A percentile compares a stretch with the other conserved stretches of the same genome.
phyloP scores from a whole-genome alignment of 2,113 vertebrate species.

The Saiga tatarica region DNA sequence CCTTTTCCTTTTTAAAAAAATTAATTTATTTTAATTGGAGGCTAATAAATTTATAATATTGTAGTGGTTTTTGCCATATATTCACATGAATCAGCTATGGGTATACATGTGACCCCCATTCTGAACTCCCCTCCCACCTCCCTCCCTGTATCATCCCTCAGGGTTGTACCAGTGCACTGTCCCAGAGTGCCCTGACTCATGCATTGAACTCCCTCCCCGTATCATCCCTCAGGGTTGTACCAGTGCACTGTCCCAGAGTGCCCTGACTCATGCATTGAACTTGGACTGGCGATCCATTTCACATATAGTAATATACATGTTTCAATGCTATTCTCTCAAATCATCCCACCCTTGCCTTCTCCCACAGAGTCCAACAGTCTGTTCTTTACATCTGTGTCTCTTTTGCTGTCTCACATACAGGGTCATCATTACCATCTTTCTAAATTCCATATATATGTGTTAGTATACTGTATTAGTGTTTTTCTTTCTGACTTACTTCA shows the following conservation, averaged over 20 bases:
- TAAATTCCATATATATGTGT: background rate
- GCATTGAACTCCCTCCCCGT: background rate
- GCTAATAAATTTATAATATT: background rate
- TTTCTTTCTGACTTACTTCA: background rate
- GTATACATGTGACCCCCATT: background rate
- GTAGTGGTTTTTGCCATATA: background rate
- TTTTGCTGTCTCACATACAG: background rate
- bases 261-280: background rate
- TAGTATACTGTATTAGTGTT: background rate
- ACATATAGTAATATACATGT: background rate
- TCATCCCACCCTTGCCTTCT: background rate
- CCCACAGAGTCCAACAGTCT: background rate
- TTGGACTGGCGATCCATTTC: background rate
- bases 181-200: background rate
- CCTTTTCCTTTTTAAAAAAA: background rate
- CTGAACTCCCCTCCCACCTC: background rate
- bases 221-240: background rate
- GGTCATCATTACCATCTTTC: background rate
- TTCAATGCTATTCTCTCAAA: background rate
- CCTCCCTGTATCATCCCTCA: background rate
- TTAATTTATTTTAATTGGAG: background rate
- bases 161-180: background rate
- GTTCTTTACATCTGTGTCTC: background rate
- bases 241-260: background rate
- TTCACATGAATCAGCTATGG: background rate